phyloP scores from a whole-genome alignment of 1,140 invertebrate genomes.

The Drosophila serrata region DNA sequence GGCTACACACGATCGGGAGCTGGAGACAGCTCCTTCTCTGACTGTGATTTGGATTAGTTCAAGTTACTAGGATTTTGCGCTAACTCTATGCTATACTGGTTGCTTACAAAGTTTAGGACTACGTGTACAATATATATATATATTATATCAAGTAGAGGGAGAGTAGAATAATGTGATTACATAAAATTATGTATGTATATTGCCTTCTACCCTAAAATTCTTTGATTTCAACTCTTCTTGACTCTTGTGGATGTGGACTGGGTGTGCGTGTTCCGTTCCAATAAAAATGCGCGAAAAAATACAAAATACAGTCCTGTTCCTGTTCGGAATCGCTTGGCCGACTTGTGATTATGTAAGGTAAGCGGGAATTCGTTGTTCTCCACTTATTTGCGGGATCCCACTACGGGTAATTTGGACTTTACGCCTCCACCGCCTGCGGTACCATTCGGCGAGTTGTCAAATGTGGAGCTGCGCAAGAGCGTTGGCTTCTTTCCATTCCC shows the following conservation, averaged over 20 bases:
- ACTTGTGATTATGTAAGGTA: neutral
- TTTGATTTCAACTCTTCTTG: constrained; percentile 64
- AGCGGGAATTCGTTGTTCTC: neutral
- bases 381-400: constrained; percentile 39
- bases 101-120: constrained; percentile 53
- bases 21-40: constrained; percentile 22
- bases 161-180: constrained; percentile 44
- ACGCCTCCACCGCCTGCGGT: neutral
- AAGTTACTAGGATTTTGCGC: constrained; percentile 56
- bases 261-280: constrained; percentile 46
- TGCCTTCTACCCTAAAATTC: constrained; percentile 55
- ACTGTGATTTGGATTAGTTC: constrained; percentile 69
- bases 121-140: constrained; percentile 30
- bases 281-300: constrained; percentile 57
- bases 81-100: constrained; percentile 47
- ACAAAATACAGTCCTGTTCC: constrained; percentile 32
- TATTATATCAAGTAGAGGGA: constrained; percentile 42
- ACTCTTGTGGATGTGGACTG: constrained; percentile 32
- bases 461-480: constrained; percentile 90
- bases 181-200: constrained; percentile 39
- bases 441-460: constrained; percentile 87
- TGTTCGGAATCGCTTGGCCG: constrained; percentile 9
- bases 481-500: constrained; percentile 27
- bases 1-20: constrained; percentile 71
- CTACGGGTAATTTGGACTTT: constrained; percentile 64